These are phyloP conservation scores for Raja brachyura DNA, from an alignment of 2,113 vertebrate species.

Conservation along the genomic window DNA sequence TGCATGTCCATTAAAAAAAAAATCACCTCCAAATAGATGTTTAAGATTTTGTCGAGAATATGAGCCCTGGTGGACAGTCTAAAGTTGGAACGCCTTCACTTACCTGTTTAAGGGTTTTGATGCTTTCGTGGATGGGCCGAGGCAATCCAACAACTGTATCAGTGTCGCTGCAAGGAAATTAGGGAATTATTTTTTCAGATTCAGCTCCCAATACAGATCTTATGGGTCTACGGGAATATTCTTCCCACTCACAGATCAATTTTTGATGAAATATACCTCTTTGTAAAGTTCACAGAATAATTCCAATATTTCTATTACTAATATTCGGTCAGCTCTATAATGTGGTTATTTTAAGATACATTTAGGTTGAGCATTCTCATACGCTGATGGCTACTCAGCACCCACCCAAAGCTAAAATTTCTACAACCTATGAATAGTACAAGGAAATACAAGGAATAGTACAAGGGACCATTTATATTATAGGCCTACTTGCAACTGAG, in stretches of 20 bases:
- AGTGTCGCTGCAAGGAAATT: constrained; percentile 70
- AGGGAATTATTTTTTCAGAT: constrained; percentile 20
- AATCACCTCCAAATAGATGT: too few relatives aligned
- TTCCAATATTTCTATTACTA: background rate
- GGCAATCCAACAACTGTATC: constrained; percentile 91
- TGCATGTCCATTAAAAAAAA: background rate
- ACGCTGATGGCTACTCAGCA: background rate
- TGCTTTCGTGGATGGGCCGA: constrained; percentile 94
- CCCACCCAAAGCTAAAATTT: background rate
- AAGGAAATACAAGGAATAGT: background rate
- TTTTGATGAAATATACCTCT: background rate
- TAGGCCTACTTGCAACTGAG: background rate
- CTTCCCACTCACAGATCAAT: background rate
- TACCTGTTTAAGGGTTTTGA: constrained; percentile 91
- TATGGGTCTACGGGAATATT: background rate
- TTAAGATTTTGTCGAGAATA: background rate
- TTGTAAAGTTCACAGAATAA: background rate
- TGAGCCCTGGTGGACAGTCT: fast-evolving
- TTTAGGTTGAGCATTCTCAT: background rate
- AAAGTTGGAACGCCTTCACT: constrained; percentile 40
- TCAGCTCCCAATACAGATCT: background rate
- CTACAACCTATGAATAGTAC: background rate
- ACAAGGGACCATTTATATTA: background rate
- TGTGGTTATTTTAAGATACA: background rate
- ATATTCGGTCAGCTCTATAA: background rate